A percentile compares a stretch with the other conserved stretches of the same genome.
phyloP scores from a whole-genome alignment of 2,797 vertebrate genomes.

The Clarias pachynema region DNA sequence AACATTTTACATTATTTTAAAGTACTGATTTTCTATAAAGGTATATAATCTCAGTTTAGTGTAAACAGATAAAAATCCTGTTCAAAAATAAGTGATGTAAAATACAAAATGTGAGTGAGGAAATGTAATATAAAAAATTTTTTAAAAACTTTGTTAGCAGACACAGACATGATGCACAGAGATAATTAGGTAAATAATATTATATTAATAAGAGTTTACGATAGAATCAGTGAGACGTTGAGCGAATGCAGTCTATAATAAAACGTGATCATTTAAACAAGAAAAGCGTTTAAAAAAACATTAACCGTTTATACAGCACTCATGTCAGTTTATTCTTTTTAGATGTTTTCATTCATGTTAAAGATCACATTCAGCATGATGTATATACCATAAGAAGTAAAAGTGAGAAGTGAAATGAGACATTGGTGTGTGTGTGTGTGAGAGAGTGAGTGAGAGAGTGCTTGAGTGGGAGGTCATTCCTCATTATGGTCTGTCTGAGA shows the following conservation, averaged over 20 bases:
- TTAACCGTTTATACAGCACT: background rate
- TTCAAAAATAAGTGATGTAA: background rate
- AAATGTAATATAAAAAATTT: background rate
- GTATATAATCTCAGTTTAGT: no score
- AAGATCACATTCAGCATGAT: background rate
- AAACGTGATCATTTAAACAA: background rate
- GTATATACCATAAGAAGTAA: background rate
- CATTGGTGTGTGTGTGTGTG: constrained; percentile 7
- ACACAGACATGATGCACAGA: background rate
- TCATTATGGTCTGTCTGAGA: constrained; percentile 20
- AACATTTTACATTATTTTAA: background rate
- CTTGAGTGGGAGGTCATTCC: constrained; percentile 15
- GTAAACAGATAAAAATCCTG: background rate
- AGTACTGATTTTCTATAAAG: background rate
- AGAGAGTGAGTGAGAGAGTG: background rate
- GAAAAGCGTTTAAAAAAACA: background rate
- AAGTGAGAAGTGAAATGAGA: constrained; percentile 22
- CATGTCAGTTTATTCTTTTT: background rate
- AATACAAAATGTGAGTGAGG: background rate
- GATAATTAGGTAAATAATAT: background rate
- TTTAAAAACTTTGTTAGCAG: background rate
- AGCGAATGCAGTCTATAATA: background rate
- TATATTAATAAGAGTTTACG: background rate
- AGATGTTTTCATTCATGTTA: background rate
- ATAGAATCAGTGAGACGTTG: background rate